Percentiles rank a stretch among this genome's conserved stretches.
These are phyloP conservation scores for Allygus modestus DNA, from an alignment of 2,888 invertebrate species.

Conservation along the genomic window DNA sequence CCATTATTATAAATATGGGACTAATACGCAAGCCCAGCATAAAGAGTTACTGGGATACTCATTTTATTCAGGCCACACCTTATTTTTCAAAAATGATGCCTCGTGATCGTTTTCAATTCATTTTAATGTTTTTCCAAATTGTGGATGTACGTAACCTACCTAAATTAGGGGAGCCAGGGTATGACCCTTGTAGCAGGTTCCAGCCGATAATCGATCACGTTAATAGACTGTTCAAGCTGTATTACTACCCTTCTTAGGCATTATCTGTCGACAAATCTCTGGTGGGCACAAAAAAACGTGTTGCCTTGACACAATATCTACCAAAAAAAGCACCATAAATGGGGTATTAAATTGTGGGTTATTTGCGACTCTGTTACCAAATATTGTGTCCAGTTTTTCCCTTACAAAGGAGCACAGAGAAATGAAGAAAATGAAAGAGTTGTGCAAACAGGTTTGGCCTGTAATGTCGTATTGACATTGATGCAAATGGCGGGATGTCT, in stretches of 20 bases:
- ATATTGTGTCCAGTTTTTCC: conserved; percentile 50
- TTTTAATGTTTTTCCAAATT: neutral
- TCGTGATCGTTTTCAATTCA: too few relatives aligned
- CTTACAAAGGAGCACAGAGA: conserved; percentile 23
- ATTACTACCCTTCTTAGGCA: neutral
- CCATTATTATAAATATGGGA: conserved; percentile 53
- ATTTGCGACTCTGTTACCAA: conserved; percentile 22
- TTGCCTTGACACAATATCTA: conserved; percentile 45
- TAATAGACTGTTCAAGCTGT: too few relatives aligned
- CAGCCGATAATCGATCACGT: too few relatives aligned
- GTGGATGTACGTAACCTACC: conserved; percentile 4
- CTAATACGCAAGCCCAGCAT: neutral
- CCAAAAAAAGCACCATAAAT: conserved; percentile 21
- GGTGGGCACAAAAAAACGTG: conserved; percentile 27
- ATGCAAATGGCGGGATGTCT: conserved; percentile 12
- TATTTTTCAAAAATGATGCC: conserved; percentile 51
- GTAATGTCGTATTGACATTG: conserved; percentile 36
- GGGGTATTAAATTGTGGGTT: too few relatives aligned
- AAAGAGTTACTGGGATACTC: conserved; percentile 37
- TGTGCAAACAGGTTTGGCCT: neutral
- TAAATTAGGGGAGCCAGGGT: neutral
- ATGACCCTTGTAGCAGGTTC: too few relatives aligned
- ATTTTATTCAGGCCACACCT: conserved; percentile 41
- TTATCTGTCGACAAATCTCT: conserved; percentile 51
- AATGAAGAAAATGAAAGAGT: neutral